Base-by-base conservation (phyloP, 2,888 invertebrate genomes). In the Agrilus cyanescens region DNA sequence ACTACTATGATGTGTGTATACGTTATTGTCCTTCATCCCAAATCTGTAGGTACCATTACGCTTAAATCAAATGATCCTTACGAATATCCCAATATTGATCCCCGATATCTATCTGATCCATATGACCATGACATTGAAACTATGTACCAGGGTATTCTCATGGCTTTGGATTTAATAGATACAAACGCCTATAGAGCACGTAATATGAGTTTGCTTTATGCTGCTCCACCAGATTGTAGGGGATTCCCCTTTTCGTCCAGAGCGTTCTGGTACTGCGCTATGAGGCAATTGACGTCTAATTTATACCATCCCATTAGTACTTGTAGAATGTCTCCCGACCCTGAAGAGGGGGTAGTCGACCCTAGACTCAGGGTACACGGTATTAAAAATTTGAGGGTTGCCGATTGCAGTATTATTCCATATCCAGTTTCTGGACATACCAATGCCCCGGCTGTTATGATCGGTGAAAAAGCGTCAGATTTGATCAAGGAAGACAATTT, bases 111-210 rank as follows among this genome's bases (percentile, higher is more conserved):
- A 4, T 46, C 51, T 0, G 57, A 59, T 41, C 39, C 46, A 12
- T 39, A 53, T 13, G 85, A 87, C 53, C 62, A 76, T 1, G 85
- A 87, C 53, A 62, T 76, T 3, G 69, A 74, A 13, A 77, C 74
- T 2, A 63, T 81, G 7, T 69, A 80, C 2, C 68, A 72, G 12
- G 75, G 77, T 1, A 70, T 81, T 4, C 66, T 75, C 10, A 45
- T 39, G 12, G 39, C 51, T 7, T n/a, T 52, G n/a, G 43, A 48
- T 3, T 43, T 60, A 18, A 13, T 50, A 4, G 42, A 59, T 12
- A 78, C 78, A 2, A 68, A 71, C 3, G 72, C 80, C 0, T 76
- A 83, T 60, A 72, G 73, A 55, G 65, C 64, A 13, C 69, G 74
- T 16, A 76, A 76, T 1, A 67, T 80, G 0, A 66, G 60, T 13